Conservation (phyloP, 2,888 invertebrate genomes). For the Aphidoletes aphidimyza region DNA sequence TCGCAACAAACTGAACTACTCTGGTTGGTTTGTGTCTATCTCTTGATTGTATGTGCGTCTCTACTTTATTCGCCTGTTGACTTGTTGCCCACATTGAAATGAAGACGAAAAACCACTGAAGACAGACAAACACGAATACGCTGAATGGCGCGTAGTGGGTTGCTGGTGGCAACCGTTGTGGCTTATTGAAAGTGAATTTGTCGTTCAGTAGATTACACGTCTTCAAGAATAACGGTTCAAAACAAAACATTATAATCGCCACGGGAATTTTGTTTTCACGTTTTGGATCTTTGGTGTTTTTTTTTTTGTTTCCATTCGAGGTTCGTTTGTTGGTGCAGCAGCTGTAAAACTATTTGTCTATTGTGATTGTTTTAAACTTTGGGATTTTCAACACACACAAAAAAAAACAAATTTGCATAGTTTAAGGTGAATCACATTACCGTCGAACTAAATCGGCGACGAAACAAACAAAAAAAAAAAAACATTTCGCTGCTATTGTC, state of each 20-base stretch:
- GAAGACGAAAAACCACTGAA: background rate
- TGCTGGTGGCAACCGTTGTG: slow-evolving; percentile 41
- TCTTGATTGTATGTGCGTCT: background rate
- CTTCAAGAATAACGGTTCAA: slow-evolving; percentile 45
- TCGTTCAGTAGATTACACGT: slow-evolving; percentile 43
- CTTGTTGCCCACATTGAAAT: background rate
- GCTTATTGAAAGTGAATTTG: slow-evolving; percentile 50
- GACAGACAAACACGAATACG: background rate
- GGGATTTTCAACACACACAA: too few species aligned
- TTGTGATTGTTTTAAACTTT: too few species aligned
- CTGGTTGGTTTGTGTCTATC: background rate
- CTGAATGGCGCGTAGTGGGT: slow-evolving; percentile 45
- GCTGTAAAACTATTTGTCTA: background rate
- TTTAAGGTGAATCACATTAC: too few species aligned
- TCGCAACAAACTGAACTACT: background rate
- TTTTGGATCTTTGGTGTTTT: background rate
- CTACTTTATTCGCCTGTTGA: background rate
- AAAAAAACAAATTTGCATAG: too few species aligned
- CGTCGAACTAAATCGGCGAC: background rate
- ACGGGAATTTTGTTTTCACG: background rate
- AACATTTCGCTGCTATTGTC: background rate
- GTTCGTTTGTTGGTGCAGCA: background rate
- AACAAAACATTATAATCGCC: background rate
- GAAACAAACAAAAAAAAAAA: background rate
- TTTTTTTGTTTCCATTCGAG: background rate